Conservation (phyloP, 2,888 invertebrate species). For the Sphaerophoria taeniata region DNA sequence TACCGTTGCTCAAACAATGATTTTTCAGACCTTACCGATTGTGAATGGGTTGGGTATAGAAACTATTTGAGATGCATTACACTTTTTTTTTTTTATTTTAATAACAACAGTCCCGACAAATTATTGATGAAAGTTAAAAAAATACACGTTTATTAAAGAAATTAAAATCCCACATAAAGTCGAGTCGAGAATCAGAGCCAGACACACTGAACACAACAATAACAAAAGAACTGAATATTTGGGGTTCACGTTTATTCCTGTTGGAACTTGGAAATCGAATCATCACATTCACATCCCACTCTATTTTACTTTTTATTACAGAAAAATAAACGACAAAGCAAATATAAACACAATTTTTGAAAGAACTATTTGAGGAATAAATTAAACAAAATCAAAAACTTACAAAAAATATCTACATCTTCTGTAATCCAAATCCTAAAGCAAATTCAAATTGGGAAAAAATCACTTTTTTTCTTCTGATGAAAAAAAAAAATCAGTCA, state of each 20-base stretch:
- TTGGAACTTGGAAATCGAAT: constrained; percentile 23
- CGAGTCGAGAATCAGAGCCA: too few species aligned
- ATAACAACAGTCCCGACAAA: too few species aligned
- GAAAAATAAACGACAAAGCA: background rate
- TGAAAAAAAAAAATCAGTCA: constrained; percentile 25
- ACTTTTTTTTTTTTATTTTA: too few species aligned
- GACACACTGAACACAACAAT: constrained; percentile 48
- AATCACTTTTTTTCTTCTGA: constrained; percentile 24
- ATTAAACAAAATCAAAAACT: constrained; percentile 24
- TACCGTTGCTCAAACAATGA: too few species aligned
- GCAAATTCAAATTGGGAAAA: constrained; percentile 45
- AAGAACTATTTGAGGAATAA: constrained; percentile 1
- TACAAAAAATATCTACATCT: constrained; percentile 13
- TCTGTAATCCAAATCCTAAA: constrained; percentile 24
- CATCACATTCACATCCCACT: background rate
- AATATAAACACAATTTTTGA: background rate
- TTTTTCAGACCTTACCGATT: too few species aligned
- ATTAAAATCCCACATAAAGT: too few species aligned
- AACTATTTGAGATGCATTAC: too few species aligned
- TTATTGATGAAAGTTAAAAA: too few species aligned
- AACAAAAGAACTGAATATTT: constrained; percentile 62
- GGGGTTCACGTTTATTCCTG: constrained; percentile 39
- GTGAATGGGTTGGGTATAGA: too few species aligned
- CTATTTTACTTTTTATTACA: too few species aligned
- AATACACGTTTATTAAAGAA: too few species aligned